phyloP scores from a whole-genome alignment of 2,888 invertebrate species.

The Escarpia spicata region DNA sequence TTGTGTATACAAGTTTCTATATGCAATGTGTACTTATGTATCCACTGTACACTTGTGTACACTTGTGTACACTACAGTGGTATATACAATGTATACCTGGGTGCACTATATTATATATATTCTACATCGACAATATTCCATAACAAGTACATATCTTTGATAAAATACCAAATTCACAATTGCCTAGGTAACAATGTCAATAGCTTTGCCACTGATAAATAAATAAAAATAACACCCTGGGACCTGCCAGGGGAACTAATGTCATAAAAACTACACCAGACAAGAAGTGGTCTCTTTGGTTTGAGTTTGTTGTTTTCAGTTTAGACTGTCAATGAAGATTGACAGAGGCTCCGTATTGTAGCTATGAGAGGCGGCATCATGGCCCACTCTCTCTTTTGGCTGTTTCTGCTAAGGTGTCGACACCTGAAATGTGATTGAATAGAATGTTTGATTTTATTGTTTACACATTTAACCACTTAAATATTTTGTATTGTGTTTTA shows the following conservation, averaged over 20 bases:
- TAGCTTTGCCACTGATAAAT: not conserved
- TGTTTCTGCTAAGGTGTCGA: conserved; percentile 10
- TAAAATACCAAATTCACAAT: not conserved
- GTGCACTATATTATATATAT: not conserved
- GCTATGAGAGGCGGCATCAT: not conserved
- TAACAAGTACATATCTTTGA: not conserved
- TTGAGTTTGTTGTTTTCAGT: not conserved
- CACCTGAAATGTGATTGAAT: conserved; percentile 3
- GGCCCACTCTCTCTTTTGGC: not conserved
- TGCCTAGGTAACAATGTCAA: not conserved
- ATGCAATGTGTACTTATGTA: not conserved
- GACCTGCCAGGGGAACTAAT: not conserved
- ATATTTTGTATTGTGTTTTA: not conserved
- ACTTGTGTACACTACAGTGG: not conserved
- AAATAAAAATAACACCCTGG: not conserved
- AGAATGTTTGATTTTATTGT: not conserved
- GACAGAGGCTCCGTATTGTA: too few relatives aligned
- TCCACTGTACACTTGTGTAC: not conserved
- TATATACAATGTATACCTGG: not conserved
- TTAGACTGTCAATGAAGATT: not conserved
- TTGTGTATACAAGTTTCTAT: too few relatives aligned
- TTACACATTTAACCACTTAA: not conserved
- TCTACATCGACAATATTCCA: not conserved
- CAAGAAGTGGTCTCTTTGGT: not conserved
- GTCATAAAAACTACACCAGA: not conserved